Evolutionary conservation across 2,113 vertebrate genomes (phyloP).

Genomic region (Microtus oregoni): DNA sequence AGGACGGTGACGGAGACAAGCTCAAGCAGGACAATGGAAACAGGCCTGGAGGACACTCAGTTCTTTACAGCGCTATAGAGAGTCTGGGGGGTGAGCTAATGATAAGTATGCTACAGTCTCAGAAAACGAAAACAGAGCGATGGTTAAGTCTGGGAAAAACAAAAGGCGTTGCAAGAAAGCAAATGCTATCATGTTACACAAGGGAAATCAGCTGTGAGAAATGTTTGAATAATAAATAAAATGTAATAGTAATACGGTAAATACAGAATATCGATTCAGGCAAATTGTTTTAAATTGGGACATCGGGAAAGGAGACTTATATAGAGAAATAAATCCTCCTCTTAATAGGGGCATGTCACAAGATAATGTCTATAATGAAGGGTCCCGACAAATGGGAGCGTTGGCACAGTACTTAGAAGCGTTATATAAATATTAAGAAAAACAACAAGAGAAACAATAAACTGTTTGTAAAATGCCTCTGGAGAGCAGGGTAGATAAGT

Average conservation of each 20-base stretch:
- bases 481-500: neutral
- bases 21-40: neutral
- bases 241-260: neutral
- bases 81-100: neutral
- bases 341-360: neutral
- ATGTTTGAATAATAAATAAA: neutral
- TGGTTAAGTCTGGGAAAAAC: constrained; percentile 34
- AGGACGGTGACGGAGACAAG: neutral
- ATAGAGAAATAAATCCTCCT: neutral
- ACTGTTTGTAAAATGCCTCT: neutral
- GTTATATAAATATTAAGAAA: neutral
- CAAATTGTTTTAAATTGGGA: constrained; percentile 7
- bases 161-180: constrained; percentile 7
- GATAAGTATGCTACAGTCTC: neutral
- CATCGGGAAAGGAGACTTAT: neutral
- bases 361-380: constrained; percentile 10
- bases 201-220: neutral
- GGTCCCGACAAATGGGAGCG: neutral
- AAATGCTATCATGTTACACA: neutral
- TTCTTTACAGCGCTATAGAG: neutral
- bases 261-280: constrained; percentile 15
- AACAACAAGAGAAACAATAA: neutral
- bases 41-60: neutral
- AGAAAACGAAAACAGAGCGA: neutral
- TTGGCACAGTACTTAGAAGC: neutral